phyloP scores from a whole-genome alignment of 2,113 vertebrate species.

The Theropithecus gelada region DNA sequence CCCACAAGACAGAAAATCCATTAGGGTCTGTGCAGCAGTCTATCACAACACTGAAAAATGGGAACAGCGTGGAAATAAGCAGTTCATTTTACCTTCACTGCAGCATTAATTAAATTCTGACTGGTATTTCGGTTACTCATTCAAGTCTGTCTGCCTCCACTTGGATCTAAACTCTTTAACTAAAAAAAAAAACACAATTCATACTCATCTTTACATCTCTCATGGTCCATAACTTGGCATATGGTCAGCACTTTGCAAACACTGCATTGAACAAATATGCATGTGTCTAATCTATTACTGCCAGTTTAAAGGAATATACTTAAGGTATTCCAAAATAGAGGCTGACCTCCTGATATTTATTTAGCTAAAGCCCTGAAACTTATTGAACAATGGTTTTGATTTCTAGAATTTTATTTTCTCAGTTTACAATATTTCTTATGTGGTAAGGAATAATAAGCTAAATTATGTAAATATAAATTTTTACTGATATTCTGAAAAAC shows the following conservation, averaged over 20 bases:
- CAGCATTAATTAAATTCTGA: slow-evolving; percentile 51
- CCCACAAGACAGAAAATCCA: slow-evolving; percentile 28
- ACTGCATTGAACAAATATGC: neutral
- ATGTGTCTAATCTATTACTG: neutral
- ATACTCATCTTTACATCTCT: slow-evolving; percentile 30
- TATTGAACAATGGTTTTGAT: neutral
- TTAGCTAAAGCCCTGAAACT: slow-evolving; percentile 1
- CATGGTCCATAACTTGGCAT: neutral
- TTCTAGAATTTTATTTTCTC: slow-evolving; percentile 40
- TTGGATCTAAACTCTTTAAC: slow-evolving; percentile 37
- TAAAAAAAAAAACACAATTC: slow-evolving; percentile 45
- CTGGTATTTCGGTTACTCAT: slow-evolving; percentile 47
- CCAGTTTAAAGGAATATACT: neutral
- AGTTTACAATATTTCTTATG: slow-evolving; percentile 27
- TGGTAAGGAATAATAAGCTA: neutral
- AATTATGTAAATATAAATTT: slow-evolving; percentile 1
- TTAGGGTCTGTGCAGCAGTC: neutral
- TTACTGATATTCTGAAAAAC: slow-evolving; percentile 21
- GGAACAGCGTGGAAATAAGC: neutral
- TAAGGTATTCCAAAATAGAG: neutral
- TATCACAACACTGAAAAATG: neutral
- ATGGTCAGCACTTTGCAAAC: neutral
- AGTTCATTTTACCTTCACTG: slow-evolving; percentile 55
- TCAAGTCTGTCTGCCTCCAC: slow-evolving; percentile 27
- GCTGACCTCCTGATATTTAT: neutral